Conservation (phyloP, 2,113 vertebrate species). For the Trochalopteron elliotii region DNA sequence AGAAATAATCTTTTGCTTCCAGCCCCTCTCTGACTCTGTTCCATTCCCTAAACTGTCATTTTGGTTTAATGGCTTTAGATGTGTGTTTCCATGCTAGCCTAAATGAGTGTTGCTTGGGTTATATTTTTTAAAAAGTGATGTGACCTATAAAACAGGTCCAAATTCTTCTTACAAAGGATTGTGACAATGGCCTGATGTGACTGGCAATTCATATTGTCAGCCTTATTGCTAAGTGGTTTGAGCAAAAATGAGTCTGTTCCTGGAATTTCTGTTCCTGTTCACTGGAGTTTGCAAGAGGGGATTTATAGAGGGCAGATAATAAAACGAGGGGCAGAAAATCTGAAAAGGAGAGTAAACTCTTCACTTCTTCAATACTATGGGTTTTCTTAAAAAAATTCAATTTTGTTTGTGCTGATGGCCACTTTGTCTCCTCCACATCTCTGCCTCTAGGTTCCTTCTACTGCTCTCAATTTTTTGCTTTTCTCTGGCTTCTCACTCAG, state of each 20-base stretch:
- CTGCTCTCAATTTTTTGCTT: background rate
- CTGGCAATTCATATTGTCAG: background rate
- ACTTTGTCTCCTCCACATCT: background rate
- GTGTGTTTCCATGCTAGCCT: background rate
- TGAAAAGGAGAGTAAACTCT: background rate
- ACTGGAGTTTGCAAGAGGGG: background rate
- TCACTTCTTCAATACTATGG: background rate
- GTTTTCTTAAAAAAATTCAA: background rate
- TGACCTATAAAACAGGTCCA: conserved; percentile 22
- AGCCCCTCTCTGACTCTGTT: background rate
- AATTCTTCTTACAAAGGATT: background rate
- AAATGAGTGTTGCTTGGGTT: background rate
- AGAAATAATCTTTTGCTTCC: conserved; percentile 15
- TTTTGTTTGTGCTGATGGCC: background rate
- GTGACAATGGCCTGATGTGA: background rate
- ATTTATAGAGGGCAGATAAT: background rate
- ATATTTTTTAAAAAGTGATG: background rate
- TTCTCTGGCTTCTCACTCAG: background rate
- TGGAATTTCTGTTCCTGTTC: background rate
- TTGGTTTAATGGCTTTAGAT: conserved; percentile 16
- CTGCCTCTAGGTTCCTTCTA: background rate
- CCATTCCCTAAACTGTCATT: background rate
- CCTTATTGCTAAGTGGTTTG: background rate
- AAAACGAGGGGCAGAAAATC: background rate
- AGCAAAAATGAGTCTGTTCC: background rate